Evolutionary conservation across 2,797 vertebrate species (phyloP), one percentile per base, ranked within the genome.

Genomic region (Gallirallus australis): DNA sequence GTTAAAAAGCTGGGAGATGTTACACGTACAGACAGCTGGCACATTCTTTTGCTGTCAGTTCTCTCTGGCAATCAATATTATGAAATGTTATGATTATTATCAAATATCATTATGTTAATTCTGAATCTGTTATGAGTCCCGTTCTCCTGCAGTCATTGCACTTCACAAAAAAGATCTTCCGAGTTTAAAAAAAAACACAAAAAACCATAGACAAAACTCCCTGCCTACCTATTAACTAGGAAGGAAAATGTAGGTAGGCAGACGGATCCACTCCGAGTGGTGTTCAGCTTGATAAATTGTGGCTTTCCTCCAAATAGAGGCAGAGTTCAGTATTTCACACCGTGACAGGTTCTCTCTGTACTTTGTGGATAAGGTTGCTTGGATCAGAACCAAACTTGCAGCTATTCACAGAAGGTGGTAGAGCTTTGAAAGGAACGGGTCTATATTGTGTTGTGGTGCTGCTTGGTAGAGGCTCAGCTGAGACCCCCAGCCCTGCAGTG

Each of bases 51-150:
- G 63, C 95, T 92, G 93, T 96, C 91, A 95, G 81, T 54, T 96
- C 57, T 94, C 93, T 95, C 81, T 11, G 7, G 95, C 91, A 93
- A 95, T 97, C 96, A 95, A 97, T 97, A 96, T 96, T 97, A 82
- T 96, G 96, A 96, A 97, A 96, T 96, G 96, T 96, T 95, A 92
- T 93, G 96, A 96, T 97, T 96, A 95, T 96, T 97, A 97, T 94
- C 95, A 96, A 95, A 96, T 95, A 96, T 84, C 90, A 90, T 95
- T 92, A 96, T 96, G 96, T 86, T 95, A 94, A 97, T 95, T 95
- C 82, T 93, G 93, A 97, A 96, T 95, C 95, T 96, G 96, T 94
- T 96, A 77, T 20, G 52, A 96, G 83, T 93, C 81, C 88, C 83
- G 68, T 45, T 94, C 86, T 95, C 82, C 92, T 78, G 81, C 53